These are phyloP conservation scores for Drosophila kuntzei DNA, from an alignment of 2,888 invertebrate genomes.

Conservation along the genomic window DNA sequence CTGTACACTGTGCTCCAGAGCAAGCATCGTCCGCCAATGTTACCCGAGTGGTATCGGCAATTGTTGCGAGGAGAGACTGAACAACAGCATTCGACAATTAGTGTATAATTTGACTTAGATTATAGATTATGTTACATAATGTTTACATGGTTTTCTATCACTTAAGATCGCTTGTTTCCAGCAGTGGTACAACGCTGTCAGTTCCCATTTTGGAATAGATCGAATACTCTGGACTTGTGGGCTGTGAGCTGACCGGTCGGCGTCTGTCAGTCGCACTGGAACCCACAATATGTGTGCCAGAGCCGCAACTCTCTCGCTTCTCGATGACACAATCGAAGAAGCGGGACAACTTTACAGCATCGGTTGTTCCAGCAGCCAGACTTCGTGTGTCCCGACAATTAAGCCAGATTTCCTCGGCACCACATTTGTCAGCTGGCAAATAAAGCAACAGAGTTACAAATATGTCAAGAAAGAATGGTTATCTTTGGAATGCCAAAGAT, in stretches of 20 bases:
- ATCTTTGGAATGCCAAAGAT: too few relatives aligned
- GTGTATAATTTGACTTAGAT: constrained; percentile 10
- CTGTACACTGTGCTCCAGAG: constrained; percentile 29
- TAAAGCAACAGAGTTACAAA: background rate
- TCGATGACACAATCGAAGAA: constrained; percentile 95
- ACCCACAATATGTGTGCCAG: constrained; percentile 15
- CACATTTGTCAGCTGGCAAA: constrained; percentile 93
- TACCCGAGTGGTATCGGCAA: constrained; percentile 60
- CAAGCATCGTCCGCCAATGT: constrained; percentile 14
- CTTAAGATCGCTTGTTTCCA: constrained; percentile 64
- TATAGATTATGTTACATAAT: background rate
- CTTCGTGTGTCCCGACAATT: constrained; percentile 91
- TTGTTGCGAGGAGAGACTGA: constrained; percentile 24
- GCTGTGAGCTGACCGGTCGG: constrained; percentile 32
- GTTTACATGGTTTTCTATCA: constrained; percentile 20
- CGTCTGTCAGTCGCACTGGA: constrained; percentile 51
- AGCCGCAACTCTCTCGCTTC: constrained; percentile 72
- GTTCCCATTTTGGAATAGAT: constrained; percentile 24
- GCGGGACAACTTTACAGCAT: constrained; percentile 95
- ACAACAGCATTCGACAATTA: background rate
- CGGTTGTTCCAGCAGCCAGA: constrained; percentile 96
- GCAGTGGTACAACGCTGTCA: constrained; percentile 46
- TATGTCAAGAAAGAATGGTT: background rate
- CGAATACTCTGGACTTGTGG: constrained; percentile 36
- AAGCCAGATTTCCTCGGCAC: constrained; percentile 96